A percentile compares a stretch with the other conserved stretches of the same genome.
phyloP scores from a whole-genome alignment of 1,140 invertebrate species.

The Pararge aegeria region DNA sequence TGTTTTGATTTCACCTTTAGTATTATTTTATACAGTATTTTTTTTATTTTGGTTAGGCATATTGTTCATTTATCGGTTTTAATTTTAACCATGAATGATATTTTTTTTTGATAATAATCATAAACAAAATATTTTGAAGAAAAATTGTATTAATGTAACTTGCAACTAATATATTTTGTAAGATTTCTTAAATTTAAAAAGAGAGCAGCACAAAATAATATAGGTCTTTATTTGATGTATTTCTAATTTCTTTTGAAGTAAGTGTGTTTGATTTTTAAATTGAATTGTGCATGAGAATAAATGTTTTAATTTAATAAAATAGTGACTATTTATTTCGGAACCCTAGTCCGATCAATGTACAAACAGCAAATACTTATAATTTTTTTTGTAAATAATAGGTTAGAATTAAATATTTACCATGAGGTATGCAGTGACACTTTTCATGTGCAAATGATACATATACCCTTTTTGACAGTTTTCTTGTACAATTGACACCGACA shows the following conservation, averaged over 20 bases:
- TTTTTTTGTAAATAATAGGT: neutral
- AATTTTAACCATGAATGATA: too few relatives aligned
- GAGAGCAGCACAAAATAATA: conserved; percentile 18
- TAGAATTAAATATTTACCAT: neutral
- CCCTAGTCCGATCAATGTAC: conserved; percentile 2
- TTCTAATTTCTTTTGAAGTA: conserved; percentile 20
- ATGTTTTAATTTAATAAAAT: conserved; percentile 68
- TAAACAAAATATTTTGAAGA: neutral
- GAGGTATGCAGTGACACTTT: too few relatives aligned
- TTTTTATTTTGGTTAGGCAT: too few relatives aligned
- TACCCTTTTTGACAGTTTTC: too few relatives aligned
- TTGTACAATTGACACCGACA: too few relatives aligned
- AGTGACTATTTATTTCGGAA: conserved; percentile 33
- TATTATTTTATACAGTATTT: too few relatives aligned
- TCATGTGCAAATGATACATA: too few relatives aligned
- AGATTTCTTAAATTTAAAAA: neutral
- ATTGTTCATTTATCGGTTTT: too few relatives aligned
- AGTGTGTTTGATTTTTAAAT: conserved; percentile 74
- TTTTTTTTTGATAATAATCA: too few relatives aligned
- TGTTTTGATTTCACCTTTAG: too few relatives aligned
- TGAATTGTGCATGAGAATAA: conserved; percentile 72
- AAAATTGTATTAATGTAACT: neutral
- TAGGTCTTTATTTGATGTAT: conserved; percentile 9
- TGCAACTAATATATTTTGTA: neutral
- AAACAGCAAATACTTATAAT: neutral